Conservation (phyloP, 2,797 vertebrate genomes). For the Sebastes oblongus region DNA sequence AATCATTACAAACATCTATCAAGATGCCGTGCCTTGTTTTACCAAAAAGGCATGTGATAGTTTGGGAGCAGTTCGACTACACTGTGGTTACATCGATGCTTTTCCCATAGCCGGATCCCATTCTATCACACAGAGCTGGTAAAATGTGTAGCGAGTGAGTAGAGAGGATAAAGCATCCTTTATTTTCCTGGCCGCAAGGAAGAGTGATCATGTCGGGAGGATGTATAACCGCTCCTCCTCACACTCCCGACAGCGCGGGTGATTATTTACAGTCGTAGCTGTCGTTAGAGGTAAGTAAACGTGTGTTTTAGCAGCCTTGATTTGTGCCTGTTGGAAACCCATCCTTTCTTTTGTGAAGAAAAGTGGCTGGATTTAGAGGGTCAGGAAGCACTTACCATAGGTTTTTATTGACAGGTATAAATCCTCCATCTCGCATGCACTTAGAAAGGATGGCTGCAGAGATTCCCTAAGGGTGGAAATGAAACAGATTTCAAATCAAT, state of each 20-base stretch:
- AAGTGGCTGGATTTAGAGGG: constrained; percentile 84
- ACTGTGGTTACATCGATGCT: constrained; percentile 28
- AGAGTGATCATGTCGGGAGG: constrained; percentile 74
- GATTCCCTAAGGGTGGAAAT: constrained; percentile 82
- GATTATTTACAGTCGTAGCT: constrained; percentile 84
- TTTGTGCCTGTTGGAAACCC: constrained; percentile 84
- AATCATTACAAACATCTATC: constrained; percentile 38
- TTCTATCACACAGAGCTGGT: constrained; percentile 47
- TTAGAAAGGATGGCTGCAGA: constrained; percentile 82
- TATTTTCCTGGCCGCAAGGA: constrained; percentile 68
- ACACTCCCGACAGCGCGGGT: constrained; percentile 70
- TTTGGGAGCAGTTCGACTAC: constrained; percentile 30
- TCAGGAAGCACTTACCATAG: constrained; percentile 86
- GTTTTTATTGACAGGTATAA: constrained; percentile 86
- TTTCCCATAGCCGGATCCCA: constrained; percentile 45
- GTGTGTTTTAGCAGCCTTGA: constrained; percentile 83
- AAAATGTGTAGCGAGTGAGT: constrained; percentile 43
- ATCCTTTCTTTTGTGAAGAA: constrained; percentile 77
- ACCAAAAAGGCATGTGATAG: constrained; percentile 22
- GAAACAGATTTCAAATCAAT: constrained; percentile 82
- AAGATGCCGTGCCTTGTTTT: constrained; percentile 21
- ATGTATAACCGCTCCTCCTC: constrained; percentile 66
- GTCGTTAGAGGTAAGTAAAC: constrained; percentile 83
- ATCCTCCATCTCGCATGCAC: constrained; percentile 82
- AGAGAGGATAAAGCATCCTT: constrained; percentile 55